Evolutionary conservation across 92 coral and sea anemone genomes (phyloP), one percentile per base, ranked within the genome.

Genomic region (Ricordea florida): DNA sequence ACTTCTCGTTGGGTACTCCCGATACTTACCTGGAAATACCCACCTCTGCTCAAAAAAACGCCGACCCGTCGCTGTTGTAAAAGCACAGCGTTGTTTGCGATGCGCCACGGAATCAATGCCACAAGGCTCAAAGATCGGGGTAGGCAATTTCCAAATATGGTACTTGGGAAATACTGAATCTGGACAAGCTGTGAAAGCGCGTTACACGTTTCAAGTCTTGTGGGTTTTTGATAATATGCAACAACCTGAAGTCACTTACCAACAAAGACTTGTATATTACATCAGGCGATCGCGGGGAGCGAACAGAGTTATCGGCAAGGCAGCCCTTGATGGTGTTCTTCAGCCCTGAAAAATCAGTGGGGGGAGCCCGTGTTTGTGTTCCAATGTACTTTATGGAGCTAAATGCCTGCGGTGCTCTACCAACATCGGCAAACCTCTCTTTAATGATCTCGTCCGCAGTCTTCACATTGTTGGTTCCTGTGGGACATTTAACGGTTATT

Each of bases 381-480:
- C 99, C 99, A 10, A 96, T 72, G 60, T 96, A 96, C 51, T 72
- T 85, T 61, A 96, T 92, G 20, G 93, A 96, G 62, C 99, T 96
- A 53, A 96, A 96, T 22, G 99, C 99, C 66, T 86, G 91, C 14
- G 99, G 99, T 57, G 85, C 25, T 51, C 93, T 83, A 44, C 96
- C 91, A 34, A 85, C 82, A 79, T 83, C 91, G 4, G 97, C 89
- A 92, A 96, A 96, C 32, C 99, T 78, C 65, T 96, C 93, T 82
- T 96, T 92, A 58, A 96, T 57, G 31, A 96, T 85, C 62, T 92
- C 99, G 55, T 96, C 92, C 37, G 99, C 96, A 42, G 93, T 85
- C 58, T 74, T 94, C 14, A 71, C 25, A 56, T 48, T 52, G 20
- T 53, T 77, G 44, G 47, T 48, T 63, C 30, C 80, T 28, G 60